phyloP scores from a whole-genome alignment of 2,113 vertebrate species.

The Mesoclemmys tuberculata region DNA sequence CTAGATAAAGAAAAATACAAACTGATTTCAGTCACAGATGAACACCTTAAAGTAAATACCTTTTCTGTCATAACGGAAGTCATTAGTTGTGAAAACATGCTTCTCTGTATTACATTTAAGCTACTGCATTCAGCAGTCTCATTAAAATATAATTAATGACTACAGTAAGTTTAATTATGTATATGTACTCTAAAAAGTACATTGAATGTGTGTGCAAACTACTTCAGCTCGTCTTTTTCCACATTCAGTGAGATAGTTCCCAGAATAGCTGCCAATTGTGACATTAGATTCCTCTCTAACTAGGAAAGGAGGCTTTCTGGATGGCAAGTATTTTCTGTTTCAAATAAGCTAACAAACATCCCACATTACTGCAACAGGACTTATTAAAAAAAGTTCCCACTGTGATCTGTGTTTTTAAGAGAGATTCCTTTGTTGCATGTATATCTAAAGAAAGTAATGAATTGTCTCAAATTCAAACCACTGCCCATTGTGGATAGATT shows the following conservation, averaged over 20 bases:
- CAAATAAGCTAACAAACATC: neutral
- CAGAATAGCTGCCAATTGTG: constrained; percentile 13
- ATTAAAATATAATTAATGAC: neutral
- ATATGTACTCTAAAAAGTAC: neutral
- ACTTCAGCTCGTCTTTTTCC: constrained; percentile 12
- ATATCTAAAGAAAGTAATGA: neutral
- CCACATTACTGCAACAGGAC: neutral
- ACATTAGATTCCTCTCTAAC: neutral
- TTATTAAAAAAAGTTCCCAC: neutral
- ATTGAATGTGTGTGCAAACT: neutral
- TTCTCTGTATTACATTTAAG: neutral
- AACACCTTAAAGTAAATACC: constrained; percentile 4
- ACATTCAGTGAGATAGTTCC: neutral
- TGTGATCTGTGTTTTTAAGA: neutral
- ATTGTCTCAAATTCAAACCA: neutral
- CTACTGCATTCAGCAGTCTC: neutral
- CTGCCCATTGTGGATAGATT: neutral
- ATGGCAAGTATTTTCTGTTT: neutral
- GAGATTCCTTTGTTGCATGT: neutral
- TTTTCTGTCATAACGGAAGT: constrained; percentile 32
- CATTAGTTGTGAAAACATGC: neutral
- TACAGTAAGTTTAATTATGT: neutral
- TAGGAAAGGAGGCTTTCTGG: neutral
- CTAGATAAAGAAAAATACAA: neutral
- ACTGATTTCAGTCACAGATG: neutral